phyloP scores from a whole-genome alignment of 2,797 vertebrate species.

The Oreochromis mossambicus region DNA sequence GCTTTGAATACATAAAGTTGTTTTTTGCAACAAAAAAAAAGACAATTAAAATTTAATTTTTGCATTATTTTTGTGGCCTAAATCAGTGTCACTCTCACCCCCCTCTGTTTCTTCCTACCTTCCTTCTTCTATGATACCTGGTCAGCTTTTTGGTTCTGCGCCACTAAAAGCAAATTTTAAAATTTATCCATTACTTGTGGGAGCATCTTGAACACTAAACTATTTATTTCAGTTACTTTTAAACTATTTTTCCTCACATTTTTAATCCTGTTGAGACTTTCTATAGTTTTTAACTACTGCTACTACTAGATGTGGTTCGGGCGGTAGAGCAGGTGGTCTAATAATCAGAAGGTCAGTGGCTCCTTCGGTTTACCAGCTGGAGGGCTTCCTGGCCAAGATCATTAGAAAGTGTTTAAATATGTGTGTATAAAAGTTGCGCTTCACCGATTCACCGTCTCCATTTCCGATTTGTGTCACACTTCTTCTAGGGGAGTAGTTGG shows the following conservation, averaged over 20 bases:
- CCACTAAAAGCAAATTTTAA: background rate
- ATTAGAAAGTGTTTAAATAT: background rate
- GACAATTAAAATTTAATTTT: background rate
- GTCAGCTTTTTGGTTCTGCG: background rate
- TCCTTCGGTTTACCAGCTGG: background rate
- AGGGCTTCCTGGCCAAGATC: background rate
- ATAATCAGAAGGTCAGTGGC: background rate
- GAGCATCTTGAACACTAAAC: background rate
- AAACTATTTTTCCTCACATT: background rate
- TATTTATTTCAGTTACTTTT: background rate
- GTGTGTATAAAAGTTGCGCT: background rate
- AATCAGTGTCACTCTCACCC: background rate
- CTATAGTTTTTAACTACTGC: background rate
- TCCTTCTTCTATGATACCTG: background rate
- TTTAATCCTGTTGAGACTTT: background rate
- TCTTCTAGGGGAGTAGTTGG: background rate
- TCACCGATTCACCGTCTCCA: background rate
- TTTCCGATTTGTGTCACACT: background rate
- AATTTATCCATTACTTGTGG: rapidly evolving
- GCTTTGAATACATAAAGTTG: constrained; percentile 74
- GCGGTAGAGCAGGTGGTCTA: rapidly evolving
- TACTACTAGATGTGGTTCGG: background rate
- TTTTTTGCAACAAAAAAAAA: background rate
- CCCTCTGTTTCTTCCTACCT: background rate
- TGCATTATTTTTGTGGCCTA: background rate